These are phyloP conservation scores for Myrmophylax atrothorax DNA, from an alignment of 2,113 vertebrate genomes.

Conservation along the genomic window DNA sequence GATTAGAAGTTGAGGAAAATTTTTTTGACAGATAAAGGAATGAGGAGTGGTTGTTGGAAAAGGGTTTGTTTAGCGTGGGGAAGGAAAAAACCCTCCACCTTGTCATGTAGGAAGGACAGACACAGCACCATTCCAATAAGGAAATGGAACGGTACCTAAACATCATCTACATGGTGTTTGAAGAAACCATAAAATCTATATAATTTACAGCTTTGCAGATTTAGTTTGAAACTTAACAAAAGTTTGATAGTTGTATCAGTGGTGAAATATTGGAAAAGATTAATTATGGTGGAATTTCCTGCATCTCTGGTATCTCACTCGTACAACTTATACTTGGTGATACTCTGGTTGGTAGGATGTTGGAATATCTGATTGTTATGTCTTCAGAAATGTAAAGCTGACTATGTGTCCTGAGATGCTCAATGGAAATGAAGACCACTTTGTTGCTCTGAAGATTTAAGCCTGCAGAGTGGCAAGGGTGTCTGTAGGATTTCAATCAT, in stretches of 20 bases:
- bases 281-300: background rate
- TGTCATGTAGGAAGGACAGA: background rate
- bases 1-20: background rate
- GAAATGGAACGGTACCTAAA: background rate
- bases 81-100: background rate
- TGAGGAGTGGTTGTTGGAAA: background rate
- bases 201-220: background rate
- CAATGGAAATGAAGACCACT: background rate
- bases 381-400: background rate
- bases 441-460: background rate
- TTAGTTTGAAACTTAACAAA: background rate
- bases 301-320: background rate
- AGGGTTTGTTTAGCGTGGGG: background rate
- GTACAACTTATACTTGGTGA: background rate
- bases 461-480: background rate
- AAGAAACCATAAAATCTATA: background rate
- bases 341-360: background rate
- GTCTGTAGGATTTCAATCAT: background rate
- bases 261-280: background rate
- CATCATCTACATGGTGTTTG: background rate
- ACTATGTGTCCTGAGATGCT: background rate
- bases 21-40: background rate
- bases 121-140: background rate
- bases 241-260: background rate
- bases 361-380: background rate